Evolutionary conservation across 1,140 invertebrate species (phyloP), one percentile per base, ranked within the genome.

Genomic region (Chlorops oryzae): DNA sequence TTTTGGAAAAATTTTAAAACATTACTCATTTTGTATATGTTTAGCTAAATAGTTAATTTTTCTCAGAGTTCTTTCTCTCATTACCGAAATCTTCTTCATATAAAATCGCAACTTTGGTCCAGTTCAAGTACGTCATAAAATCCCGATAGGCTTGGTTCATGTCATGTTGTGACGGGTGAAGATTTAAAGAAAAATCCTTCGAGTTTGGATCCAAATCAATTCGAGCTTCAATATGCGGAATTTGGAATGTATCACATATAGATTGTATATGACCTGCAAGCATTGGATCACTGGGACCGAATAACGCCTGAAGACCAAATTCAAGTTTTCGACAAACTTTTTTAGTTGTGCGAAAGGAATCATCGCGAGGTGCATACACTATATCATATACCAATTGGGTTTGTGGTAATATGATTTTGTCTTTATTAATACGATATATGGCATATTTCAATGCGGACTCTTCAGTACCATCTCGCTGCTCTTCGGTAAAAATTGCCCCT

Each of bases 381-480:
- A 94, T 92, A 65, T 94, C 89, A 64, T 93, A 93, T 2, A 91
- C 83, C 23, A 95, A 74, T 1, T 89, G 92, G 1, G 85, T 91
- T 58, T 92, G 88, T 3, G 90, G 85, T 38, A 95, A 73, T 12
- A 95, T 73, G 45, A 76, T 79, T 46, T 83, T 80, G 57, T 94
- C 90, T 62, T 89, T 90, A 73, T 95, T 95, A 47, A 95, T 89
- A 44, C 86, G 82, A 73, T 92, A 92, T 2, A 94, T 88, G 2
- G 91, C 90, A 73, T 94, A 94, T 62, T 94, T 93, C 73, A 95
- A 95, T 3, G 92, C 88, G 49, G 92, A 73, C 69, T 94, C 91
- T 0, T 84, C 81, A 49, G 83, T 86, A 54, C 85, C 88, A 54
- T 89, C 87, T 55, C 87, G 84, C 57, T 91, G 84, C 55, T 93